Evolutionary conservation across 2,113 vertebrate species (phyloP), one percentile per base, ranked within the genome.

Genomic region (Myotis lucifugus): DNA sequence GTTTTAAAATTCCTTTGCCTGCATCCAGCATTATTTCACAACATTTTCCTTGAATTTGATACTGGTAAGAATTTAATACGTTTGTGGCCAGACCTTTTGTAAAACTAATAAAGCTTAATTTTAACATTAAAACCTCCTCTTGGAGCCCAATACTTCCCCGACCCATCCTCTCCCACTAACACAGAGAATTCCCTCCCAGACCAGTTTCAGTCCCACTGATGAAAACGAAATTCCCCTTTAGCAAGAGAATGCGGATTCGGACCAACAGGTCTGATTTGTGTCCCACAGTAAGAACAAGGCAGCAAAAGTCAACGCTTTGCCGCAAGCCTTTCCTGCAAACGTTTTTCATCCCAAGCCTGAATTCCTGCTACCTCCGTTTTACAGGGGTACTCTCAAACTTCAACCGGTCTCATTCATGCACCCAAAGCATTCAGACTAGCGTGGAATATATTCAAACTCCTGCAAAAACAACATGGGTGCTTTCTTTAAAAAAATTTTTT

Each of bases 41-140:
- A 96, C 27, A 79, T 90, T 96, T 94, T 92, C 77, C 90, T 88
- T 90, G 52, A 88, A 92, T 83, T 88, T 92, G 76, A 97, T 92
- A 56, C 29, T 59, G 76, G 19, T 34, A 92, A 90, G 82, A 90
- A 88, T 92, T 88, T 85, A 88, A 74, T 72, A 72, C 91, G 77
- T 94, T 70, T 79, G 90, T n/a, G 78, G 40, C 52, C 90, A 95
- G 73, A 83, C 48, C 34, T 27, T 37, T 14, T 66, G 17, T 56
- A 94, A 94, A 92, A 90, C 9, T 34, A 83, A 76, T 18, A 92
- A 48, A 88, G 50, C 40, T 46, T 67, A 13, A 78, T 93, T 94
- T 94, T 89, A 89, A 79, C 72, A 86, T 27, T 40, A 0, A 14
- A 74, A 85, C 8, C 88, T 85, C 64, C 82, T 83, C 50, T 52